These are phyloP conservation scores for Phymastichus coffea DNA, from an alignment of 1,140 invertebrate genomes.

Conservation along the genomic window DNA sequence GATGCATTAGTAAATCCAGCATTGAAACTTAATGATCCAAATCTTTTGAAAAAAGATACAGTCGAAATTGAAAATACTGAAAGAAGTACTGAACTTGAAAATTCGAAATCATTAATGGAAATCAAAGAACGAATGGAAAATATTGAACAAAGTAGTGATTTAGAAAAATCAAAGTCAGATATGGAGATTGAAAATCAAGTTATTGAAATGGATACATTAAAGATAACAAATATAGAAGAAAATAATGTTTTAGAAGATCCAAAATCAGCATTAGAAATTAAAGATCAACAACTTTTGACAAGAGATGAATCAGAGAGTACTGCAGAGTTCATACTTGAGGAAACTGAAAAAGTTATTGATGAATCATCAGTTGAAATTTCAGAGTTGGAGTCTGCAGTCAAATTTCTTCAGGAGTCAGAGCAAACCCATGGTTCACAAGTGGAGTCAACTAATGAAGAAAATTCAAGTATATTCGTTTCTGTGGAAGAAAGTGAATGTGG, in stretches of 20 bases:
- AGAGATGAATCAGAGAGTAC: not conserved
- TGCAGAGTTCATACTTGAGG: too few species aligned
- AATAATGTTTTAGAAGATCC: conserved; percentile 23
- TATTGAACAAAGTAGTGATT: not conserved
- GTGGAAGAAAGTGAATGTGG: conserved; percentile 36
- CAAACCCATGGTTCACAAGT: too few species aligned
- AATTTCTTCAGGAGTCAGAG: conserved; percentile 51
- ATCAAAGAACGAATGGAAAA: not conserved
- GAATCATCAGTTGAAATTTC: conserved; percentile 36
- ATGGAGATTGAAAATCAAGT: not conserved
- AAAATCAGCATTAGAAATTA: conserved; percentile 3
- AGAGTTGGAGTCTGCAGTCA: conserved; percentile 50
- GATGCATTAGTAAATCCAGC: too few species aligned
- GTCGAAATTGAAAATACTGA: too few species aligned
- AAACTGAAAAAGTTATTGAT: conserved; percentile 1
- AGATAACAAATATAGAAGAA: too few species aligned
- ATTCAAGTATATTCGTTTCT: conserved; percentile 35
- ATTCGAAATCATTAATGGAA: too few species aligned
- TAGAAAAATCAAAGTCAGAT: too few species aligned
- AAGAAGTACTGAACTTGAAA: too few species aligned
- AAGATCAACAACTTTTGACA: too few species aligned
- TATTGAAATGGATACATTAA: not conserved
- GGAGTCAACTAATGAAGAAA: conserved; percentile 29
- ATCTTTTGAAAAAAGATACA: too few species aligned
- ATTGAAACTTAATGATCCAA: too few species aligned